Evolutionary conservation across 2,888 invertebrate species (phyloP), one percentile per base, ranked within the genome.

Genomic region (Stenoptilia bipunctidactyla): DNA sequence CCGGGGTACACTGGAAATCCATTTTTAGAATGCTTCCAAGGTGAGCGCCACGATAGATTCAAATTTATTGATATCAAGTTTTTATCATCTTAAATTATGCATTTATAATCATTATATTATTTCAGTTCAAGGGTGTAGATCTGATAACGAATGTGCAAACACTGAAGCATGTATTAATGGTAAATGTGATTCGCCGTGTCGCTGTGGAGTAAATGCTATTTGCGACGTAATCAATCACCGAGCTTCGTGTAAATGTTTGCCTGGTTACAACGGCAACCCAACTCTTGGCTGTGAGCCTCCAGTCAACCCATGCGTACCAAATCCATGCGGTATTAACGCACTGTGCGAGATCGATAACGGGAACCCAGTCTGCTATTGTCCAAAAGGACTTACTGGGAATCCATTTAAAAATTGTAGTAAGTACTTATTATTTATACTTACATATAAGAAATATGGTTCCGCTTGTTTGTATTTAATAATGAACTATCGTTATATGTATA

Each of bases 391-490:
- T 47, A 95, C 94, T 2, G 96, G 96, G 68, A 94, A 96, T 86
- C 96, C 96, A 34, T 94, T 94, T 66, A 89, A 90, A 62, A 92
- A 89, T 74, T 95, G 94, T 88, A 93, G 94, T 94, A 88, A 87
- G 93, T 92, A n/a, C n/a, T n/a, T n/a, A n/a, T n/a, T n/a, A n/a
- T n/a, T n/a, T n/a, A n/a, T n/a, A n/a, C n/a, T n/a, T n/a, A n/a
- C n/a, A n/a, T n/a, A n/a, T n/a, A n/a, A n/a, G n/a, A n/a, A n/a
- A n/a, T n/a, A n/a, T n/a, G n/a, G n/a, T n/a, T n/a, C n/a, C n/a
- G n/a, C n/a, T n/a, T n/a, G n/a, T n/a, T n/a, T n/a, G n/a, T n/a
- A n/a, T n/a, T n/a, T n/a, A n/a, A n/a, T n/a, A n/a, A n/a, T n/a
- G n/a, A n/a, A n/a, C n/a, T n/a, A n/a, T n/a, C n/a, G n/a, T n/a